Evolutionary conservation across 2,888 invertebrate genomes (phyloP).

Genomic region (Heliconius erato): DNA sequence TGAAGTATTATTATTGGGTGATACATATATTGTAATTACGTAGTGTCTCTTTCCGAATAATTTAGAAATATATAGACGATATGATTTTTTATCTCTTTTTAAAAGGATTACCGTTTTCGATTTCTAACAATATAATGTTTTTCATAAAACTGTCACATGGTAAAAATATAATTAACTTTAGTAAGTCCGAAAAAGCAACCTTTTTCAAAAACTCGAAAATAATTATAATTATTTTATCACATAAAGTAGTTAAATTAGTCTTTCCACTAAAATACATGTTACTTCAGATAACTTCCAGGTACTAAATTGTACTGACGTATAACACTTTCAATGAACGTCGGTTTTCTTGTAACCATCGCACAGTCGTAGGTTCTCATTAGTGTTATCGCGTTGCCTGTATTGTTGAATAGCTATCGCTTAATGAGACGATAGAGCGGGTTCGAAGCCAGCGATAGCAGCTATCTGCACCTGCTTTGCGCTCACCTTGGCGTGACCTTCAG

Average conservation of each 20-base stretch:
- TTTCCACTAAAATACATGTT: background rate
- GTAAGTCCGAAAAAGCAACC: background rate
- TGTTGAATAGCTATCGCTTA: constrained; percentile 79
- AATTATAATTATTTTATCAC: background rate
- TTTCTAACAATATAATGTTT: too few species aligned
- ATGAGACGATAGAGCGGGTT: constrained; percentile 69
- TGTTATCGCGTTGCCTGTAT: constrained; percentile 59
- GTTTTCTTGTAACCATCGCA: constrained; percentile 6
- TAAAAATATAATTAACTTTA: background rate
- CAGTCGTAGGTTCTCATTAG: constrained; percentile 53
- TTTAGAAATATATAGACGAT: too few species aligned
- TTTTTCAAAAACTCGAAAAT: background rate
- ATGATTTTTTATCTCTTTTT: too few species aligned
- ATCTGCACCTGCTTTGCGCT: constrained; percentile 38
- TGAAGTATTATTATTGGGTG: too few species aligned
- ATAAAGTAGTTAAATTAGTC: background rate
- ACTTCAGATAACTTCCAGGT: background rate
- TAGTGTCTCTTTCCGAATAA: too few species aligned
- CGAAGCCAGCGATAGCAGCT: constrained; percentile 59
- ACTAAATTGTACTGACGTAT: background rate
- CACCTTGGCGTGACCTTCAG: constrained; percentile 38
- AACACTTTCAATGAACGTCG: constrained; percentile 3
- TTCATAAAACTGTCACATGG: too few species aligned
- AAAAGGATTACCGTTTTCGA: too few species aligned
- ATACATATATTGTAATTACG: too few species aligned